phyloP scores from a whole-genome alignment of 2,797 vertebrate species.

The Argya squamiceps region DNA sequence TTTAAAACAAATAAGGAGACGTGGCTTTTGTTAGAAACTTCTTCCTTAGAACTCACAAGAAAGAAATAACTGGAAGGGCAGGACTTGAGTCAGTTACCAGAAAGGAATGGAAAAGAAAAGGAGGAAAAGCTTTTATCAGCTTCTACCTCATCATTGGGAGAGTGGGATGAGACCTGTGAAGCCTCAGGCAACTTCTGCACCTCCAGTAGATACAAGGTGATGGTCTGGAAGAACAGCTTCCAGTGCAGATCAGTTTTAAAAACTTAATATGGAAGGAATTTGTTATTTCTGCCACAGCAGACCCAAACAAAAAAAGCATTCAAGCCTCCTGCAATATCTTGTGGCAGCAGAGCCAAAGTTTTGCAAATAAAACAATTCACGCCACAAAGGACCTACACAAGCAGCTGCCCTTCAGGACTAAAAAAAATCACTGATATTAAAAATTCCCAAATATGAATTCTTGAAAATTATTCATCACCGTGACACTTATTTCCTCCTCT shows the following conservation, averaged over 20 bases:
- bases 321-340: background rate
- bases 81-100: accelerated
- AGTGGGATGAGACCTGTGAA: background rate
- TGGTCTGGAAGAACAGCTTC: background rate
- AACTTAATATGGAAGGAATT: background rate
- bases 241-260: background rate
- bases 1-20: background rate
- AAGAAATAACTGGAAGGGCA: background rate
- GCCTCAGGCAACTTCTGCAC: background rate
- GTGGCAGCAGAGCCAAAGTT: background rate
- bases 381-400: background rate
- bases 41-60: background rate
- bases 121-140: background rate
- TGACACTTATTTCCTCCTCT: background rate
- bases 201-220: accelerated
- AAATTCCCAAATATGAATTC: background rate
- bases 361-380: background rate
- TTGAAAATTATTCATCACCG: background rate
- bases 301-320: background rate
- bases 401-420: background rate
- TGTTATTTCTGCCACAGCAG: background rate
- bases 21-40: background rate
- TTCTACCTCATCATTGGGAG: background rate
- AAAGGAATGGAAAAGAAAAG: background rate
- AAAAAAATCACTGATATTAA: background rate